Base-by-base conservation (phyloP, 2,113 vertebrate genomes). In the Promerops cafer region DNA sequence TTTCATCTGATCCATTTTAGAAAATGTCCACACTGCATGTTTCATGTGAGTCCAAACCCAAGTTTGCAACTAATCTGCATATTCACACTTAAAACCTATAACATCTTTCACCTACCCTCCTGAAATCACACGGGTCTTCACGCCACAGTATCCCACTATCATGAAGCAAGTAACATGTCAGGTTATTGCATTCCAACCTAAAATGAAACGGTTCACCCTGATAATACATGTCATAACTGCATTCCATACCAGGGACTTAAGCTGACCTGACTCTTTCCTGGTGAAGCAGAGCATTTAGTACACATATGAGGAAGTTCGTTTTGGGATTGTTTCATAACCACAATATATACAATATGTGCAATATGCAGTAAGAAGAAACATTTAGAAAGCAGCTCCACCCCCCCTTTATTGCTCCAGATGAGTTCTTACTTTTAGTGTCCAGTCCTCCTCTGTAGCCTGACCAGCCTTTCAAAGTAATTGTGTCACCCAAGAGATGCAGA, bases 361-460 rank as follows among this genome's bases (percentile, higher is more conserved):
- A 33, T 50, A 57, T 24, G 42, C 53, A 79, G 35, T 66, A 80
- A 72, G 39, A 44, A 71, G 47, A 63, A 59, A 33, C 16, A 31
- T 54, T 50, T 49, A 23, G 13, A 64, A 13, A 42, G 68, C 72
- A 45, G 57, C 4, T 60, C 33, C 30, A 7, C 4, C 21, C 27
- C 7, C 2, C 5, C 10, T 28, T 78, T 53, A 80, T 49, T 47
- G 33, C 52, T 74, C 45, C 56, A 74, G 24, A 8, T 18, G 19
- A 61, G 45, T 61, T 35, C 99, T 99, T 98, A 99, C 99, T 99
- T 98, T 99, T 99, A 90, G 99, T 99, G 98, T 99, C 99, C 44
- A 99, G 98, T 86, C 99, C 99, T 91, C 99, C 99, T 44, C 99
- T 98, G 97, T 99, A 99, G 60, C 99, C 99, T 17, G 99, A 98